A percentile compares a stretch with the other conserved stretches of the same genome.
These are phyloP conservation scores for Cotesia vestalis DNA, from an alignment of 1,140 invertebrate genomes.

Conservation along the genomic window DNA sequence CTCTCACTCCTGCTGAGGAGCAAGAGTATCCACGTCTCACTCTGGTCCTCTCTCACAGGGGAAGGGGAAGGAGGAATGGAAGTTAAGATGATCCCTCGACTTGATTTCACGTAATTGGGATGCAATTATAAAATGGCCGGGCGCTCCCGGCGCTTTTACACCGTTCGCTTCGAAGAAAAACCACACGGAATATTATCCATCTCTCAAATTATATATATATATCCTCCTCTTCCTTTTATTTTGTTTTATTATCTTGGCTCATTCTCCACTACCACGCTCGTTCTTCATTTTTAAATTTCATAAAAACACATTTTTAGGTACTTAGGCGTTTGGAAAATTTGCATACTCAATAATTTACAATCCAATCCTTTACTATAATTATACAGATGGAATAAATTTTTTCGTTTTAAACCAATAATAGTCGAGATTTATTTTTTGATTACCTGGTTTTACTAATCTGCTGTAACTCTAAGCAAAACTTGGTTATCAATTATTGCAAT, in stretches of 20 bases:
- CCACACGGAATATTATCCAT: constrained; percentile 25
- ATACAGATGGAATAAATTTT: not conserved
- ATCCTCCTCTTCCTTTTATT: no score
- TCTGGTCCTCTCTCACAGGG: constrained; percentile 13
- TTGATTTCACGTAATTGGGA: constrained; percentile 52
- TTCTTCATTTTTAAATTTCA: not conserved
- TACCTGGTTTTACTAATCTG: no score
- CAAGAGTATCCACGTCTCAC: constrained; percentile 13
- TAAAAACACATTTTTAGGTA: not conserved
- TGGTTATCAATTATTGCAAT: no score
- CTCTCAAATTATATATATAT: not conserved
- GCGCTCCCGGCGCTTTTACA: constrained; percentile 45
- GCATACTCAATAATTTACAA: no score
- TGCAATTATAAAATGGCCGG: constrained; percentile 51
- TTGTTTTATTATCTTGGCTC: not conserved
- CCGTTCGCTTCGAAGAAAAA: constrained; percentile 41
- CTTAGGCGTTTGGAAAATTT: no score
- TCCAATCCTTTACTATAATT: no score
- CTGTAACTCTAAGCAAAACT: no score
- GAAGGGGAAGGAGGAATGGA: not conserved
- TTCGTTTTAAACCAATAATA: not conserved
- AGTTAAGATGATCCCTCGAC: constrained; percentile 34
- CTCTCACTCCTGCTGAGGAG: not conserved
- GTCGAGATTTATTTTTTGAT: not conserved
- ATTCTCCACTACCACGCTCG: not conserved